A percentile compares a stretch with the other conserved stretches of the same genome.
Conservation (phyloP, 1,140 invertebrate species). For the Mamestra configurata region DNA sequence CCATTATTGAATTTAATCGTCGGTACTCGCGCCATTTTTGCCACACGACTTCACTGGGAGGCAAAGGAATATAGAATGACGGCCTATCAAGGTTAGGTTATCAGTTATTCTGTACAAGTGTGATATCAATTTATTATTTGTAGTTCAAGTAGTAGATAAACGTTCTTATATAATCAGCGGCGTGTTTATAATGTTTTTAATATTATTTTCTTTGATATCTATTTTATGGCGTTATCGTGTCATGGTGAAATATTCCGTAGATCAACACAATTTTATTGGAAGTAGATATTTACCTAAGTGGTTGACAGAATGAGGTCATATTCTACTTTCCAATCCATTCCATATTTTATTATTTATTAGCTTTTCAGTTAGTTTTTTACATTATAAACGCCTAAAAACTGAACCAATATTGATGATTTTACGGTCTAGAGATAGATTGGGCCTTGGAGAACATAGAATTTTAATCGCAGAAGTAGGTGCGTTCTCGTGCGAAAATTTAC, state of each 20-base stretch:
- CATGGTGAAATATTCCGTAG: slow-evolving; percentile 8
- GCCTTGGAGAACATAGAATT: no score
- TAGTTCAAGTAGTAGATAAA: not conserved
- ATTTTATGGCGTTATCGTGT: not conserved
- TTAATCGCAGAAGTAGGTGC: no score
- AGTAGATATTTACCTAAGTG: not conserved
- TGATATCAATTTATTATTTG: slow-evolving; percentile 7
- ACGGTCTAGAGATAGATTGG: no score
- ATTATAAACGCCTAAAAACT: no score
- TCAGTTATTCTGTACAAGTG: not conserved
- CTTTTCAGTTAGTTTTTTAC: no score
- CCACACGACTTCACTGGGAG: not conserved
- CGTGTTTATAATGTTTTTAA: not conserved
- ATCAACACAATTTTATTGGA: not conserved
- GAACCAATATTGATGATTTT: no score
- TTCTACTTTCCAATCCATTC: no score
- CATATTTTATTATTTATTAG: no score
- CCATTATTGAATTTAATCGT: slow-evolving; percentile 88
- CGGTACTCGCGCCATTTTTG: slow-evolving; percentile 40
- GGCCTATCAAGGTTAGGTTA: slow-evolving; percentile 9
- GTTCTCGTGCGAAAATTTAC: no score
- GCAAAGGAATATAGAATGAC: slow-evolving; percentile 1
- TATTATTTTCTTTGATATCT: not conserved
- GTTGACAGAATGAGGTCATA: no score
- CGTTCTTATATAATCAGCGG: slow-evolving; percentile 17